Conservation (phyloP, 2,888 invertebrate species). For the Noctua comes region DNA sequence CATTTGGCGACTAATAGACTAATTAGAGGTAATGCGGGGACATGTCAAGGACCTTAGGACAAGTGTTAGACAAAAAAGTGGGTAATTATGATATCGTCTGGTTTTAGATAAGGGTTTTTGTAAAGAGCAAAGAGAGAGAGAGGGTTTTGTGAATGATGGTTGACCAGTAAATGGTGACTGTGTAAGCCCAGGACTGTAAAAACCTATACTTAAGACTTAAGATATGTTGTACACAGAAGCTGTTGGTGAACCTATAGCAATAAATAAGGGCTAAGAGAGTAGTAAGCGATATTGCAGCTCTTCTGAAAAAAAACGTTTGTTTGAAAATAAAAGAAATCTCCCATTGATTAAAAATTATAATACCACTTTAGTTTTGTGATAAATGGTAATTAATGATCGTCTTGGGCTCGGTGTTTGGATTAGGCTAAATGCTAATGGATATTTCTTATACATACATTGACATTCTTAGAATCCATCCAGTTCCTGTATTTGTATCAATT, state of each 20-base stretch:
- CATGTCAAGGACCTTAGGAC: background rate
- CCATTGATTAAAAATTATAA: background rate
- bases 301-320: background rate
- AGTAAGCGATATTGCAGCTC: background rate
- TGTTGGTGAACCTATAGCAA: too few species aligned
- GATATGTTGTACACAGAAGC: too few species aligned
- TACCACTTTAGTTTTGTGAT: background rate
- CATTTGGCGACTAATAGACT: slow-evolving; percentile 36
- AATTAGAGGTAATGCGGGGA: slow-evolving; percentile 32
- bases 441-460: background rate
- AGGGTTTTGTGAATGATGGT: too few species aligned
- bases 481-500: too few species aligned
- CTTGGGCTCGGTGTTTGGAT: background rate
- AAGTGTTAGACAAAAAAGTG: background rate
- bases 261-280: background rate
- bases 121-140: too few species aligned
- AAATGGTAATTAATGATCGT: background rate
- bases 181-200: too few species aligned
- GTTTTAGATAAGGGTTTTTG: background rate
- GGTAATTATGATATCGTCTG: background rate
- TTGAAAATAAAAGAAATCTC: background rate
- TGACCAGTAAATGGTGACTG: too few species aligned
- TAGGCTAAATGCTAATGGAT: background rate
- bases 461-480: background rate
- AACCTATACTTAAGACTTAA: too few species aligned